Evolutionary conservation across 1,140 invertebrate species (phyloP).

Genomic region (Matsumurasca onukii): DNA sequence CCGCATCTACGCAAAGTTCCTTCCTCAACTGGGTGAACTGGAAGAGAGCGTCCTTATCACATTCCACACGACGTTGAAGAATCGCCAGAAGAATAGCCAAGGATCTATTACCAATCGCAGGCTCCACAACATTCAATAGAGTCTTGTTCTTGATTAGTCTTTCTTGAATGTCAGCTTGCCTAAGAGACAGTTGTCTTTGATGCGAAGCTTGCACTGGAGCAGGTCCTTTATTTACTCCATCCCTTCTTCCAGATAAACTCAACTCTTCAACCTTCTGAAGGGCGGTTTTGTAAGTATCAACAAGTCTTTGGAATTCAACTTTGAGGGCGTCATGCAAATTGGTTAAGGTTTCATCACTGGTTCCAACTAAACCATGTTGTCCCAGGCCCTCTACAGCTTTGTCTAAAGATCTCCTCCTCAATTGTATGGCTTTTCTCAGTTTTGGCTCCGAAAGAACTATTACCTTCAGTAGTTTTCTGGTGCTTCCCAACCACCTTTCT

Average conservation of each 20-base stretch:
- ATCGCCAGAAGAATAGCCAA: conserved; percentile 58
- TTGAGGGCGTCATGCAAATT: conserved; percentile 56
- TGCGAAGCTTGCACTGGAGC: conserved; percentile 86
- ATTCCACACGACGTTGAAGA: conserved; percentile 63
- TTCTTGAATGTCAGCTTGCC: conserved; percentile 78
- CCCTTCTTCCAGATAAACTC: conserved; percentile 51
- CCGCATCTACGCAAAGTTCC: conserved; percentile 56
- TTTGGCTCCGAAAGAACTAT: conserved; percentile 54
- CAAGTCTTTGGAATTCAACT: conserved; percentile 74
- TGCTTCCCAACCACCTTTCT: conserved; percentile 52
- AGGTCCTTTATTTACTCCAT: conserved; percentile 61
- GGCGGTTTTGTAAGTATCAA: conserved; percentile 84
- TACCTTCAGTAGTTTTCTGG: conserved; percentile 57
- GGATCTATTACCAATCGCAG: conserved; percentile 55
- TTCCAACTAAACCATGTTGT: conserved; percentile 79
- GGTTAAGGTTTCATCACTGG: conserved; percentile 57
- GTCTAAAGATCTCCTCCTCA: conserved; percentile 70
- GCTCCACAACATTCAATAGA: conserved; percentile 80
- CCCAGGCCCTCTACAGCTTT: conserved; percentile 83
- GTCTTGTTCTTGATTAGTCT: conserved; percentile 91
- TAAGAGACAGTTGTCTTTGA: conserved; percentile 81
- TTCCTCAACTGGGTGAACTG: conserved; percentile 69
- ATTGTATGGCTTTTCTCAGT: conserved; percentile 58
- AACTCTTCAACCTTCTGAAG: conserved; percentile 85
- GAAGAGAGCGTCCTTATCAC: conserved; percentile 68